phyloP scores from a whole-genome alignment of 2,113 vertebrate species.

The Sceloporus undulatus region DNA sequence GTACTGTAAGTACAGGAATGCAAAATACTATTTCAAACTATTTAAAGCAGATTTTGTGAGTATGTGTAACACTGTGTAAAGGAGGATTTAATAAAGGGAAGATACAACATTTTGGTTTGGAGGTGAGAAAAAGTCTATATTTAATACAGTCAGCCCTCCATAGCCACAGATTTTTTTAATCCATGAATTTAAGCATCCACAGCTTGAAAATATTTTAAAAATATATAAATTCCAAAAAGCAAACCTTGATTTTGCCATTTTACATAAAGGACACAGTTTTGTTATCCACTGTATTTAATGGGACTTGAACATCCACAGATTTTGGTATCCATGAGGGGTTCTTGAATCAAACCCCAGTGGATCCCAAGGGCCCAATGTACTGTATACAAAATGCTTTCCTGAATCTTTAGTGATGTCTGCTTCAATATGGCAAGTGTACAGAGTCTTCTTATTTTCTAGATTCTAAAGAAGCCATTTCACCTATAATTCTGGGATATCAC shows the following conservation, averaged over 20 bases:
- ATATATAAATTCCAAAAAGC: too few relatives aligned
- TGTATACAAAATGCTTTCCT: too few relatives aligned
- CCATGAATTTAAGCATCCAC: too few relatives aligned
- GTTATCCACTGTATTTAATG: too few relatives aligned
- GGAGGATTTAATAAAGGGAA: background rate
- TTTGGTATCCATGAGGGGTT: too few relatives aligned
- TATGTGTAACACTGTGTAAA: background rate
- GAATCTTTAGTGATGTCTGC: background rate
- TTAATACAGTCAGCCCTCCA: background rate
- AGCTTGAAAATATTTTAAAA: too few relatives aligned
- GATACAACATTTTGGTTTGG: too few relatives aligned
- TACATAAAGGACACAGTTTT: too few relatives aligned
- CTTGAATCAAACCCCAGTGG: too few relatives aligned
- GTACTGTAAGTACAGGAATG: background rate
- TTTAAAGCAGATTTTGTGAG: background rate
- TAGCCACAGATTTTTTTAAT: background rate
- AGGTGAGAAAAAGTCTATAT: background rate
- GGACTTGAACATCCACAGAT: too few relatives aligned
- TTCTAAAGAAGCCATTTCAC: background rate
- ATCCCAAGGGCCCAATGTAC: too few relatives aligned
- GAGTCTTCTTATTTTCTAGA: background rate
- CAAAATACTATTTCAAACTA: background rate
- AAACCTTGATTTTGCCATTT: too few relatives aligned
- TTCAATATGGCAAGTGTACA: background rate
- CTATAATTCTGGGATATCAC: background rate